These are phyloP conservation scores for Rousettus madagascariensis DNA, from an alignment of 2,797 vertebrate genomes.

Conservation along the genomic window DNA sequence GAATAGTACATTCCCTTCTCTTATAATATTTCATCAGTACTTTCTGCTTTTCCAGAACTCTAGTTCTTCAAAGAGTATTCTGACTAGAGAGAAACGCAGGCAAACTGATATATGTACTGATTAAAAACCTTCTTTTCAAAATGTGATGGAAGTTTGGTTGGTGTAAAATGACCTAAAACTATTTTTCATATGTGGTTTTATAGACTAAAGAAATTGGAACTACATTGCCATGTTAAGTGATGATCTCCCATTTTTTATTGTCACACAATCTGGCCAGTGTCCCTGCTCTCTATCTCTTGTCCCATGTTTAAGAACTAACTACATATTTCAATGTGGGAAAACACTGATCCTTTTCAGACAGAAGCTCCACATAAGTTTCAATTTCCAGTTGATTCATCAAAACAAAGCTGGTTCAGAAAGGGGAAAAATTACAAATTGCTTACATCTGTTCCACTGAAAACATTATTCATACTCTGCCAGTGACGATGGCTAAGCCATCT, in stretches of 20 bases:
- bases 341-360: constrained; percentile 44
- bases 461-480: constrained; percentile 57
- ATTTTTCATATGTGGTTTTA: not conserved
- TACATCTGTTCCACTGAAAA: constrained; percentile 67
- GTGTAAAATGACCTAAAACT: not conserved
- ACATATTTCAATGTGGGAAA: constrained; percentile 57
- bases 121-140: not conserved
- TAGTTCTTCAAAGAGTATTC: not conserved
- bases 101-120: not conserved
- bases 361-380: constrained; percentile 53
- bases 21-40: not conserved
- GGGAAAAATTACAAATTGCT: constrained; percentile 61
- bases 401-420: constrained; percentile 70
- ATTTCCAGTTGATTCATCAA: constrained; percentile 70
- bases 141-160: not conserved
- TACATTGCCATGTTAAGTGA: not conserved
- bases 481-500: constrained; percentile 48
- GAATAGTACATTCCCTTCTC: not conserved
- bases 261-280: not conserved
- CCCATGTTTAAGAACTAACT: constrained; percentile 14
- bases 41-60: not conserved
- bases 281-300: not conserved
- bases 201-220: not conserved
- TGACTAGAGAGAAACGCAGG: not conserved
- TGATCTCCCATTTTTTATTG: not conserved